Percentiles rank a stretch among this genome's conserved stretches.
These are phyloP conservation scores for Lasioglossum morio DNA, from an alignment of 2,888 invertebrate species.

Conservation along the genomic window DNA sequence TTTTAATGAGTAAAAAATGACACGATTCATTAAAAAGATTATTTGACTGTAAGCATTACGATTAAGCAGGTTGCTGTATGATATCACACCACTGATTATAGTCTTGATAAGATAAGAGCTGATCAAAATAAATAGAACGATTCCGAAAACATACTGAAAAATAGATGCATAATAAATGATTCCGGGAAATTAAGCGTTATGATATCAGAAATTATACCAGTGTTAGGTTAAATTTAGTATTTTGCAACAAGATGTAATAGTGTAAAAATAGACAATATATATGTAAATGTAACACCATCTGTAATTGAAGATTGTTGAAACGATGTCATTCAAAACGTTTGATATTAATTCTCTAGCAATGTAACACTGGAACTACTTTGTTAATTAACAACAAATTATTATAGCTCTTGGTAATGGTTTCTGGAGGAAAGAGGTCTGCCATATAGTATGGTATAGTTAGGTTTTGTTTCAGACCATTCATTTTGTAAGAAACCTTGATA, in stretches of 20 bases:
- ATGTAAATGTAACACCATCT: background rate
- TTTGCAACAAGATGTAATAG: background rate
- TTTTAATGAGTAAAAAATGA: constrained; percentile 18
- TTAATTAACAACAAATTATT: background rate
- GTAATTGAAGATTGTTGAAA: background rate
- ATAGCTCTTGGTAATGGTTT: background rate
- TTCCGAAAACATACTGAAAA: constrained; percentile 23
- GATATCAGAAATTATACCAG: background rate
- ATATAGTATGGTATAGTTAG: background rate
- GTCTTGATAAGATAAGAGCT: constrained; percentile 75
- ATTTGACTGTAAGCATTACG: constrained; percentile 57
- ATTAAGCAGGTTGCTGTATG: constrained; percentile 57
- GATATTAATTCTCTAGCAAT: background rate
- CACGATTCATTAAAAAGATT: constrained; percentile 49
- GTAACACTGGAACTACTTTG: background rate
- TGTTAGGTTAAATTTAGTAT: constrained; percentile 6
- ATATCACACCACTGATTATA: constrained; percentile 62
- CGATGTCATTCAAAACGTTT: background rate
- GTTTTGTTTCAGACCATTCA: background rate
- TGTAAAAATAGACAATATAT: background rate
- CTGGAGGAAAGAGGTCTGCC: background rate
- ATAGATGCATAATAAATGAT: constrained; percentile 11
- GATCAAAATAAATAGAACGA: constrained; percentile 44
- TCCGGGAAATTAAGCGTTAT: background rate
- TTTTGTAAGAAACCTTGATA: background rate